Conservation (phyloP, 2,113 vertebrate genomes). For the Pollimyrus isidori region DNA sequence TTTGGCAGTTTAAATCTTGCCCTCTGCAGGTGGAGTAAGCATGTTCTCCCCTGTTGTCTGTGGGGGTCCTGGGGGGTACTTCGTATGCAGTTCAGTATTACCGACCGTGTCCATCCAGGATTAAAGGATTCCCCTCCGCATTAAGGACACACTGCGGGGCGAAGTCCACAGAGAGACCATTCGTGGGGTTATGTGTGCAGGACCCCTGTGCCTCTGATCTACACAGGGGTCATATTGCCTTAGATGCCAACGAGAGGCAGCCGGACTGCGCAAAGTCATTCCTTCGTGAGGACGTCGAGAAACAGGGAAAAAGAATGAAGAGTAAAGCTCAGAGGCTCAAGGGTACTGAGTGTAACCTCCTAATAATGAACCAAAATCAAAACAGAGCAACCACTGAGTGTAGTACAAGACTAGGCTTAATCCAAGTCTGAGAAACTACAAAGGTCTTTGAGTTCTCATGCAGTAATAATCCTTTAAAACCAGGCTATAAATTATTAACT, state of each 20-base stretch:
- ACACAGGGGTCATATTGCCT: background rate
- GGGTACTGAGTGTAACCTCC: background rate
- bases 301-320: background rate
- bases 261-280: background rate
- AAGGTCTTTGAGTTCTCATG: background rate
- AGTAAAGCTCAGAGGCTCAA: background rate
- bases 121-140: background rate
- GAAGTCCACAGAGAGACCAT: background rate
- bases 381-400: background rate
- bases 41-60: background rate
- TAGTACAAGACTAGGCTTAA: background rate
- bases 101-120: background rate
- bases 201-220: background rate
- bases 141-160: background rate
- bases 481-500: background rate
- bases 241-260: background rate
- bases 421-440: background rate
- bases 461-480: background rate
- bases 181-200: background rate
- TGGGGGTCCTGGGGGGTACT: background rate
- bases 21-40: background rate
- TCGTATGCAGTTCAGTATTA: background rate
- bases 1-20: background rate
- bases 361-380: background rate
- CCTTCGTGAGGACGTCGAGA: background rate